Percentiles rank a stretch among this genome's conserved stretches.
phyloP scores from a whole-genome alignment of 2,113 vertebrate genomes.

The Turnix velox region DNA sequence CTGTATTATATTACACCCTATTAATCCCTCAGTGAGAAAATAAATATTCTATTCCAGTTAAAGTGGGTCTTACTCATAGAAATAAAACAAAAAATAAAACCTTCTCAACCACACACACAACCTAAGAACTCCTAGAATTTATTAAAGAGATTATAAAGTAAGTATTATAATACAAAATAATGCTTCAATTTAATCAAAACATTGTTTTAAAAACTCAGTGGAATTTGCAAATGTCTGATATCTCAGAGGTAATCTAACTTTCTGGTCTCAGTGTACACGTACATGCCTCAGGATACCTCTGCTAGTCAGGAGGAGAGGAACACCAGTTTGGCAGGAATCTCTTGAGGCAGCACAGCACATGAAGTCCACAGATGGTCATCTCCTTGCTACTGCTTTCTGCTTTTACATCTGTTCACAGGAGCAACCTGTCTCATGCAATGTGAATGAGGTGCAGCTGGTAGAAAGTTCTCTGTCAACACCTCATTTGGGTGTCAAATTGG shows the following conservation, averaged over 20 bases:
- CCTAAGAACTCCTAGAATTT: neutral
- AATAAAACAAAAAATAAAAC: slow-evolving; percentile 12
- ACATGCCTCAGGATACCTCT: neutral
- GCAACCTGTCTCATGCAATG: neutral
- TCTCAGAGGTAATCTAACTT: neutral
- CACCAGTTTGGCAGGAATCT: neutral
- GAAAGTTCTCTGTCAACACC: neutral
- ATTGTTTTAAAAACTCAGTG: neutral
- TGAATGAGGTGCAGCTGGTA: neutral
- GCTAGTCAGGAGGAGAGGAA: neutral
- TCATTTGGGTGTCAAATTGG: neutral
- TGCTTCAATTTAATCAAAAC: neutral
- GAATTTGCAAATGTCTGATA: neutral
- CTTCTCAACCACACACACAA: neutral
- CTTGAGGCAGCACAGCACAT: neutral
- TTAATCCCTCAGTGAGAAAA: neutral
- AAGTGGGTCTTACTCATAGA: neutral
- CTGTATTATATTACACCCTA: neutral
- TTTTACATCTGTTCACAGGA: neutral
- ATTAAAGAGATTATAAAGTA: neutral
- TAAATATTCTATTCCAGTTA: neutral
- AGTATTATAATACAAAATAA: neutral
- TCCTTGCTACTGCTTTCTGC: neutral
- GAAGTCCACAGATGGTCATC: neutral
- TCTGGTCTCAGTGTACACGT: neutral